Percentiles rank a stretch among this genome's conserved stretches.
These are phyloP conservation scores for Gadopsis bispinosus DNA, from an alignment of 2,797 vertebrate genomes.

Conservation along the genomic window DNA sequence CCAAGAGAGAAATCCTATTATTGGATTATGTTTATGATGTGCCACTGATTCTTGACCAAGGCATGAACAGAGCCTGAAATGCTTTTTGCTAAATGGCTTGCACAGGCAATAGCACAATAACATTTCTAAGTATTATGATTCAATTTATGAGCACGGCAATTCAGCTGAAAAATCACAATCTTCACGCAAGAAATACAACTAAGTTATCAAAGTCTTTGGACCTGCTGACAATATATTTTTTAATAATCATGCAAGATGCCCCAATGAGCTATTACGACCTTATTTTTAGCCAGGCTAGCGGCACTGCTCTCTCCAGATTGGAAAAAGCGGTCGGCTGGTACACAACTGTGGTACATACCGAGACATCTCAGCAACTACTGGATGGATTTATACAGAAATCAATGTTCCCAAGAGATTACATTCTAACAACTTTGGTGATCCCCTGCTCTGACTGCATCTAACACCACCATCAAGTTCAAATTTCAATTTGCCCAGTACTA, in stretches of 20 bases:
- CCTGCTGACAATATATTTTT: background rate
- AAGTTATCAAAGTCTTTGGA: background rate
- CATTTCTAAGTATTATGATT: constrained; percentile 23
- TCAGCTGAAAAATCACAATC: constrained; percentile 11
- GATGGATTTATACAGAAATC: background rate
- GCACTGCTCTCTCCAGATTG: too few species aligned
- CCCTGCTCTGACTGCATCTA: background rate
- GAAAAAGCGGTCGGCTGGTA: background rate
- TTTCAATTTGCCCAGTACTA: background rate
- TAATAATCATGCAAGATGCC: background rate
- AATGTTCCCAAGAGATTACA: background rate
- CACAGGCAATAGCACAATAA: constrained; percentile 3
- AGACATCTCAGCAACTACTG: background rate
- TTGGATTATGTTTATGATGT: constrained; percentile 25
- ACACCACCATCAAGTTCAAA: background rate
- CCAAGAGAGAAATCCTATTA: background rate
- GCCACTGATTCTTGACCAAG: constrained; percentile 23
- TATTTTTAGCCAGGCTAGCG: background rate
- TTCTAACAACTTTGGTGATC: background rate
- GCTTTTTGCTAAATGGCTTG: background rate
- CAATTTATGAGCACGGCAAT: background rate
- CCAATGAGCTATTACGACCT: background rate
- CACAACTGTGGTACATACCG: background rate
- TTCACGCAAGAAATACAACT: constrained; percentile 2
- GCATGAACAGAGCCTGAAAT: background rate